Evolutionary conservation across 2,797 vertebrate genomes (phyloP), one percentile per base, ranked within the genome.

Genomic region (Channa striata): DNA sequence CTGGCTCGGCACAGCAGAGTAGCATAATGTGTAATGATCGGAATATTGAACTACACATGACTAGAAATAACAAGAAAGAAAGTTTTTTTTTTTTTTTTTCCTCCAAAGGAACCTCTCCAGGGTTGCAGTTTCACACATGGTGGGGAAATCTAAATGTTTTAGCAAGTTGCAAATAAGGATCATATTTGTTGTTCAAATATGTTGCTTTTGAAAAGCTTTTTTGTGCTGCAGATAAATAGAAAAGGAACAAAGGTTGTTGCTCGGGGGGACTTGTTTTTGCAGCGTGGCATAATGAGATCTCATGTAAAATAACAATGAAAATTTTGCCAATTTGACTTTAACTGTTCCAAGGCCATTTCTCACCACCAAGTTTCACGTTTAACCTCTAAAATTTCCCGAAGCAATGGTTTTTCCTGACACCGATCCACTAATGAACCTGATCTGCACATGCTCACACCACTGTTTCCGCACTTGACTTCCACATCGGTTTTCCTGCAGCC

Each of bases 11-110:
- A 84, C 81, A 68, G 87, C 88, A 78, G 68, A 84, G 66, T 39
- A 72, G 89, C 76, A 89, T 86, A 83, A 89, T 90, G 81, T 88
- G 79, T 83, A 87, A 92, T 91, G 89, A 92, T 89, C 85, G 80
- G 82, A 88, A 84, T 91, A 92, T 93, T 86, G 91, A 93, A 81
- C 89, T 70, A 79, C 70, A 72, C 77, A 90, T 82, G 78, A 89
- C 84, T 88, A 73, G 72, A 90, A 91, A 88, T 87, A 91, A 92
- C 83, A 90, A 88, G 80, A 79, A 67, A 74, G 51, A 75, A 84
- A 74, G 74, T n/a, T n/a, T n/a, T n/a, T n/a, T n/a, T n/a, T n/a
- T n/a, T n/a, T n/a, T 80, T 87, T 79, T 68, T 71, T 37, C 57
- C 42, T 70, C 23, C 33, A 23, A 72, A 60, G 48, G 43, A 81